Evolutionary conservation across 2,888 invertebrate genomes (phyloP).

Genomic region (Megastigmus dorsalis): DNA sequence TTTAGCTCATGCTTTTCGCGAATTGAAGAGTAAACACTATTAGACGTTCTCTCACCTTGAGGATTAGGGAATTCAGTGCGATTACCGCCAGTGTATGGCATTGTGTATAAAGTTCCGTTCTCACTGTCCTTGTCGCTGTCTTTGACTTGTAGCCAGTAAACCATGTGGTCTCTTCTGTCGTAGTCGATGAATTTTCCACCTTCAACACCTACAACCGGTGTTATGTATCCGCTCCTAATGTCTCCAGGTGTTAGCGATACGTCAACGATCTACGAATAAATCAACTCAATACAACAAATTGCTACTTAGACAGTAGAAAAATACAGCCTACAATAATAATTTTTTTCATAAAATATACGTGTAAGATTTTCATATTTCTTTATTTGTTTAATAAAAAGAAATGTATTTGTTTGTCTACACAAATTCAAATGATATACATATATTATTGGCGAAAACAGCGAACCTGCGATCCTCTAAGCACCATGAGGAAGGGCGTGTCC

Average conservation of each 20-base stretch:
- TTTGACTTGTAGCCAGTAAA: slow-evolving; percentile 90
- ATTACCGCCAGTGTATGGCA: slow-evolving; percentile 90
- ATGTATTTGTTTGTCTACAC: too few species aligned
- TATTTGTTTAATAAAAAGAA: background rate
- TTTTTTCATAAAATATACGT: too few species aligned
- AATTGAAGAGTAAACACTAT: too few species aligned
- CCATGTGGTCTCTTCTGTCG: slow-evolving; percentile 87
- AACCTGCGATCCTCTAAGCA: slow-evolving; percentile 89
- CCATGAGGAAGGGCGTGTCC: slow-evolving; percentile 91
- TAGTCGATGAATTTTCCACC: slow-evolving; percentile 94
- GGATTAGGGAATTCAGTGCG: slow-evolving; percentile 86
- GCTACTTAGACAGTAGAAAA: too few species aligned
- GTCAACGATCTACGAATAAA: slow-evolving; percentile 82
- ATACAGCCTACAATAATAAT: too few species aligned
- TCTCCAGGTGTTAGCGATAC: slow-evolving; percentile 86
- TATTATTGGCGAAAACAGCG: too few species aligned
- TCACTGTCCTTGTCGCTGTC: slow-evolving; percentile 85
- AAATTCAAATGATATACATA: too few species aligned
- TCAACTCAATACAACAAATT: too few species aligned
- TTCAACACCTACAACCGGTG: slow-evolving; percentile 91
- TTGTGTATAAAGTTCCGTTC: slow-evolving; percentile 89
- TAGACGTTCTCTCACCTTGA: too few species aligned
- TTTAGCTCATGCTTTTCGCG: too few species aligned
- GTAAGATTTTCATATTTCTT: too few species aligned
- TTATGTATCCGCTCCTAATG: slow-evolving; percentile 85